Percentiles rank a stretch among this genome's conserved stretches.
phyloP scores from a whole-genome alignment of 2,888 invertebrate species.

The Macroteleia sp. region DNA sequence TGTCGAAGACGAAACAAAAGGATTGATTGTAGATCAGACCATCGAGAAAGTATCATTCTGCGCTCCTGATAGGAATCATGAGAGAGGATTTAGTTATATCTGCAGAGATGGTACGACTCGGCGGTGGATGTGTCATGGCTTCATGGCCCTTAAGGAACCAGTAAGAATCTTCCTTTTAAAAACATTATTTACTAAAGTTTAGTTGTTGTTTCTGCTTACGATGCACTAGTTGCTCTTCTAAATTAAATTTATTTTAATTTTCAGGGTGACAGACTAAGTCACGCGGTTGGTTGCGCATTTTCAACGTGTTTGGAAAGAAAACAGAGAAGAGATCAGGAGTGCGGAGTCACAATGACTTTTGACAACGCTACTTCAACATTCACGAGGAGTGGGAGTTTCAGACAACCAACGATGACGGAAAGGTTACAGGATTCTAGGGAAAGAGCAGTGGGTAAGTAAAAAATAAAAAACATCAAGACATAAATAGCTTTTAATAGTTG shows the following conservation, averaged over 20 bases:
- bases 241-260: conserved; percentile 12
- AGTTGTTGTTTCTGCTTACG: too few species aligned
- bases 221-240: too few species aligned
- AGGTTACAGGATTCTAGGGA: conserved; percentile 86
- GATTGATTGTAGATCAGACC: conserved; percentile 99
- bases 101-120: conserved; percentile 99
- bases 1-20: conserved; percentile 99
- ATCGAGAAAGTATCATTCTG: conserved; percentile 99
- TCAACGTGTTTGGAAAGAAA: conserved; percentile 99
- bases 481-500: neutral
- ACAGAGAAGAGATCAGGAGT: conserved; percentile 98
- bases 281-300: conserved; percentile 99
- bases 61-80: conserved; percentile 98
- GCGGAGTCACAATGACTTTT: conserved; percentile 96
- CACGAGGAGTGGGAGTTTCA: conserved; percentile 96
- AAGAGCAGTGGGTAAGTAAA: conserved; percentile 86
- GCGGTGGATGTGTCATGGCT: conserved; percentile 99
- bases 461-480: too few species aligned
- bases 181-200: neutral
- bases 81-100: conserved; percentile 99
- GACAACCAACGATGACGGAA: conserved; percentile 93
- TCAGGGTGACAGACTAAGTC: conserved; percentile 97
- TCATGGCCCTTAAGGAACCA: conserved; percentile 96
- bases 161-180: too few species aligned
- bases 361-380: conserved; percentile 96